Percentiles rank a stretch among this genome's conserved stretches.
Evolutionary conservation across 1,140 invertebrate genomes (phyloP).

Genomic region (Cotesia typhae): DNA sequence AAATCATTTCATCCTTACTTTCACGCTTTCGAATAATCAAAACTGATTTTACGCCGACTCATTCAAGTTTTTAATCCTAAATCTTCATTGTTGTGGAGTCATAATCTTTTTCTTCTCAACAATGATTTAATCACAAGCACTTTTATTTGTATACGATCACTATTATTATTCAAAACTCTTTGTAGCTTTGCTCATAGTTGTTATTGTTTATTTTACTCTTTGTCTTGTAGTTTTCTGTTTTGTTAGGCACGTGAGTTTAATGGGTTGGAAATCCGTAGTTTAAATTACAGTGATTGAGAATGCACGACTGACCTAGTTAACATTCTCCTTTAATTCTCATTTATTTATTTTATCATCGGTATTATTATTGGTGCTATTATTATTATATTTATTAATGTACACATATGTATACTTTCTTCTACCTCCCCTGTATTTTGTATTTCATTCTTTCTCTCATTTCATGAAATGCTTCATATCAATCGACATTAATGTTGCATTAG

Average conservation of each 20-base stretch:
- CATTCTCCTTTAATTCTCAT: constrained; percentile 16
- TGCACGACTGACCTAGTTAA: constrained; percentile 33
- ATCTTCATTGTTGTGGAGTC: background rate
- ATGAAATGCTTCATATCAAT: too few species aligned
- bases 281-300: constrained; percentile 29
- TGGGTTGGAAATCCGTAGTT: constrained; percentile 33
- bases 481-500: too few species aligned
- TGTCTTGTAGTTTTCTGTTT: background rate
- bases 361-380: background rate
- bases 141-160: background rate
- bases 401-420: constrained; percentile 9
- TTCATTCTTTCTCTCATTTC: too few species aligned
- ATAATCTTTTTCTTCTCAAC: too few species aligned
- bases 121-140: too few species aligned
- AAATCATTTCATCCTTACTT: background rate
- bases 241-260: constrained; percentile 23
- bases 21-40: constrained; percentile 17
- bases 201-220: background rate
- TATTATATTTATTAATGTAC: background rate
- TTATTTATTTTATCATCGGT: constrained; percentile 17
- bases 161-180: too few species aligned
- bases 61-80: background rate
- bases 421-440: too few species aligned
- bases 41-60: background rate
- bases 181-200: too few species aligned